Conservation (phyloP, 1,140 invertebrate species). For the Apis mellifera region Amel_HAv3.1 CM009937.2:2591001-2591500, state of each 20-base stretch:
- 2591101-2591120: conserved; percentile 46
- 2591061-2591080: conserved; percentile 9
- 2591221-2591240: too few relatives aligned
- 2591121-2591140: conserved; percentile 41
- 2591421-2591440: conserved; percentile 66
- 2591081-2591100: conserved; percentile 7
- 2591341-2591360: conserved; percentile 34
- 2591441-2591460: conserved; percentile 34
- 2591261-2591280: not conserved
- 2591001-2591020: not conserved
- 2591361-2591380: not conserved
- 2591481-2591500: not conserved
- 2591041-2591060: not conserved
- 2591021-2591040: not conserved
- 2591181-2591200: conserved; percentile 27
- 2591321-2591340: conserved; percentile 49
- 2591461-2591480: not conserved
- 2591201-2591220: not conserved
- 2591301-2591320: conserved; percentile 23
- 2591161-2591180: not conserved
- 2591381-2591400: not conserved
- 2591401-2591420: conserved; percentile 59
- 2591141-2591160: not conserved
- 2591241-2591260: not conserved
- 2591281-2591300: not conserved